These are phyloP conservation scores for Potorous gilbertii DNA, from an alignment of 2,797 vertebrate species.

Conservation along the genomic window DNA sequence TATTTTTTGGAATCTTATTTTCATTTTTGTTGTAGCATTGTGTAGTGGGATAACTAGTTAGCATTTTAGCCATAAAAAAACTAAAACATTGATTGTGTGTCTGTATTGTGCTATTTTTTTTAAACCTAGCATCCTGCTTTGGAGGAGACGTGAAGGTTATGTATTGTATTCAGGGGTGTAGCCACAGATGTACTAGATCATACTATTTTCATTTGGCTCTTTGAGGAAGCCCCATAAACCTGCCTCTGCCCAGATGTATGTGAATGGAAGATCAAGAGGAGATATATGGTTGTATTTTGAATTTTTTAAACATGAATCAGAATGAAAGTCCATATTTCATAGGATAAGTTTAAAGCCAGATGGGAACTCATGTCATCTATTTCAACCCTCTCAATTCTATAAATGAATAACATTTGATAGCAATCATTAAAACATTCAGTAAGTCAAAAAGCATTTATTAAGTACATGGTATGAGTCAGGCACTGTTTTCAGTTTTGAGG, in stretches of 20 bases:
- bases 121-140: not conserved
- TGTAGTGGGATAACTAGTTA: slow-evolving; percentile 38
- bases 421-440: not conserved
- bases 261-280: slow-evolving; percentile 34
- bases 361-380: not conserved
- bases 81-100: not conserved
- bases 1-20: slow-evolving; percentile 31
- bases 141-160: slow-evolving; percentile 36
- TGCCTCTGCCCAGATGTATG: slow-evolving; percentile 13
- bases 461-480: not conserved
- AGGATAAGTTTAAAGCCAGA: not conserved
- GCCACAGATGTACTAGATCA: slow-evolving; percentile 41
- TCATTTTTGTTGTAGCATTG: slow-evolving; percentile 51
- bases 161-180: slow-evolving; percentile 60
- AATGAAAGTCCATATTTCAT: not conserved
- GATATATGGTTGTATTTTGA: slow-evolving; percentile 52
- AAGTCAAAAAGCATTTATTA: not conserved
- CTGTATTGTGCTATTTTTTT: not conserved
- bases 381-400: not conserved
- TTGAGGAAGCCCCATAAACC: slow-evolving; percentile 22
- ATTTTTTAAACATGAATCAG: slow-evolving; percentile 30
- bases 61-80: not conserved
- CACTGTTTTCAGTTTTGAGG: not conserved
- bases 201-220: slow-evolving; percentile 50
- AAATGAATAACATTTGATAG: not conserved